phyloP scores from a whole-genome alignment of 2,113 vertebrate genomes.

The Gallinago paraguaiae region DNA sequence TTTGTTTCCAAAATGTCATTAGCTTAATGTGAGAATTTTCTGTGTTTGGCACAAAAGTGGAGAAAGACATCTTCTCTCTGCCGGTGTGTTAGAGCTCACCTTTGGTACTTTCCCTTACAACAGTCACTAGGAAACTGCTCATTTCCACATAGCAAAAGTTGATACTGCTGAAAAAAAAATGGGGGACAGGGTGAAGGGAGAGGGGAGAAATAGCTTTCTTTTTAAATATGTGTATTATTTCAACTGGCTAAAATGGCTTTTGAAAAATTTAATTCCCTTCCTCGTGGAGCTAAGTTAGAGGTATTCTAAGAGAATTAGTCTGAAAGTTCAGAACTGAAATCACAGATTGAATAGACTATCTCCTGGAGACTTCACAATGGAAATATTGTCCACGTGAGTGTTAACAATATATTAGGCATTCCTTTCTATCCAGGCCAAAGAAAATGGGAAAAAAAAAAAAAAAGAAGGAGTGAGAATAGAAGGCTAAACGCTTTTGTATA shows the following conservation, averaged over 20 bases:
- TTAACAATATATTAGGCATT: not conserved
- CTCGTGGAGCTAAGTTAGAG: not conserved
- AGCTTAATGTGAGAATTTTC: not conserved
- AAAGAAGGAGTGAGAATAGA: not conserved
- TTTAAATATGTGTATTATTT: not conserved
- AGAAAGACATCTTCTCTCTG: not conserved
- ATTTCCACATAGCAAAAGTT: not conserved
- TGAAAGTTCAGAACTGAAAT: not conserved
- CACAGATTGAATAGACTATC: not conserved
- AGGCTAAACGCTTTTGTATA: not conserved
- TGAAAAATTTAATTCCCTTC: not conserved
- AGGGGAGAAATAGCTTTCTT: not conserved
- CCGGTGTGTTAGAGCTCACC: not conserved
- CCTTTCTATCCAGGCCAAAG: not conserved
- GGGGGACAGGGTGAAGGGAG: accelerated
- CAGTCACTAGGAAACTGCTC: not conserved
- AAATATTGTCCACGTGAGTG: not conserved
- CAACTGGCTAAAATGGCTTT: not conserved
- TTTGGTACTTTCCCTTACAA: not conserved
- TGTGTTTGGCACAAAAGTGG: not conserved
- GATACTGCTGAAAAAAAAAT: not conserved
- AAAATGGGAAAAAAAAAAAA: not conserved
- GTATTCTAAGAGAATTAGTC: not conserved
- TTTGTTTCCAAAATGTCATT: not conserved
- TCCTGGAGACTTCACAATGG: not conserved